Base-by-base conservation (phyloP, 1,140 invertebrate species). In the Drosophila setifemur region DNA sequence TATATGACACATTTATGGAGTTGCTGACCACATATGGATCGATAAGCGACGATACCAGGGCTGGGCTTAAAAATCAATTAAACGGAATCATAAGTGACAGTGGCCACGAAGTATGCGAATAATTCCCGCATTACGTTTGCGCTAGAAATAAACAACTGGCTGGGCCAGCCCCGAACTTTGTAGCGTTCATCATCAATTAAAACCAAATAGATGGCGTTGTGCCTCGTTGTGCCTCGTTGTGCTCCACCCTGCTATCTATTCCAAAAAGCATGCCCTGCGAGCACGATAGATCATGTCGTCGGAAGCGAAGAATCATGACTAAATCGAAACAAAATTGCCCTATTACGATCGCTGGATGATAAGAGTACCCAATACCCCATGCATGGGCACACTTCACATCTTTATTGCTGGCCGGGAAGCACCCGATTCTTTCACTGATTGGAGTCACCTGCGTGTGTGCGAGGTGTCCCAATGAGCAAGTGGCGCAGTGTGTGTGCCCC, bases 291-390 rank as follows among this genome's bases (percentile, higher is more conserved):
- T 81, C 77, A 82, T 28, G 48, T 29, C 23, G n/a, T 37, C 14
- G 6, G 37, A 19, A 4, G 53, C 45, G 14, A 29, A 19, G 39
- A 76, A 63, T 44, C 66, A 66, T 83, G 79, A 85, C 79, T 72
- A 86, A 86, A 83, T 61, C 50, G 53, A 26, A 61, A 52, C 58
- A 61, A 81, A 86, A 75, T 81, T 48, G 67, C 28, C 48, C 16
- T 58, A 85, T 83, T 83, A 85, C 64, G 58, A 64, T 66, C n/a
- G 9, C 31, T 25, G 28, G 64, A 12, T 39, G 70, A 79, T 74
- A 78, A 83, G 53, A 2, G 11, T n/a, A n/a, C n/a, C n/a, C n/a
- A 37, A 12, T 4, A 37, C 12, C 57, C 40, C 29, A 33, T 19
- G 16, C 26, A 29, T 43, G 58, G 52, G 37, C 33, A 26, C 60